Percentiles rank a stretch among this genome's conserved stretches.
Conservation (phyloP, 1,140 invertebrate genomes). For the Brachionus angularis region DNA sequence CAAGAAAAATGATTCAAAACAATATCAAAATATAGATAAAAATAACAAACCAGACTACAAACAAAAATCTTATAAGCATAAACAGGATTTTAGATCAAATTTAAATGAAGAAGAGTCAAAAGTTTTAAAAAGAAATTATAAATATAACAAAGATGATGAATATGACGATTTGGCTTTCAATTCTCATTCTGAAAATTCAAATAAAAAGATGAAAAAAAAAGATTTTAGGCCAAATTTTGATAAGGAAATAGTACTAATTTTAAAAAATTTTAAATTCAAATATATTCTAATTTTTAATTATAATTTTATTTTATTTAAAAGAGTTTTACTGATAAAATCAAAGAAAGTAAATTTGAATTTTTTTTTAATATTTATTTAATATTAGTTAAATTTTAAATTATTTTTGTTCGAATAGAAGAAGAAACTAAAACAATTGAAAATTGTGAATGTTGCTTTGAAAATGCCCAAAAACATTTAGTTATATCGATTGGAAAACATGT, state of each 20-base stretch:
- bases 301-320: too few species aligned
- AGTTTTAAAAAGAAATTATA: conserved; percentile 24
- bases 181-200: background rate
- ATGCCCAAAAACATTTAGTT: conserved; percentile 79
- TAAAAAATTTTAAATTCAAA: too few species aligned
- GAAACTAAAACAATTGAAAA: conserved; percentile 69
- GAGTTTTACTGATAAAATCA: too few species aligned
- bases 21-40: background rate
- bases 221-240: background rate
- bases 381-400: conserved; percentile 40
- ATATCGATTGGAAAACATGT: conserved; percentile 67
- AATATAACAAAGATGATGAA: conserved; percentile 38
- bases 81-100: background rate
- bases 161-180: conserved; percentile 22
- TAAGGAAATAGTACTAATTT: too few species aligned
- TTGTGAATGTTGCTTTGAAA: conserved; percentile 77
- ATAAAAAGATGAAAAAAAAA: background rate
- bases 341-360: too few species aligned
- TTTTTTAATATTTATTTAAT: too few species aligned
- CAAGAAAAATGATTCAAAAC: background rate
- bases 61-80: background rate
- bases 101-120: background rate
- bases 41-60: background rate
- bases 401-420: conserved; percentile 56
- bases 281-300: too few species aligned